Evolutionary conservation across 2,888 invertebrate species (phyloP).

Genomic region (Drosophila mimica): DNA sequence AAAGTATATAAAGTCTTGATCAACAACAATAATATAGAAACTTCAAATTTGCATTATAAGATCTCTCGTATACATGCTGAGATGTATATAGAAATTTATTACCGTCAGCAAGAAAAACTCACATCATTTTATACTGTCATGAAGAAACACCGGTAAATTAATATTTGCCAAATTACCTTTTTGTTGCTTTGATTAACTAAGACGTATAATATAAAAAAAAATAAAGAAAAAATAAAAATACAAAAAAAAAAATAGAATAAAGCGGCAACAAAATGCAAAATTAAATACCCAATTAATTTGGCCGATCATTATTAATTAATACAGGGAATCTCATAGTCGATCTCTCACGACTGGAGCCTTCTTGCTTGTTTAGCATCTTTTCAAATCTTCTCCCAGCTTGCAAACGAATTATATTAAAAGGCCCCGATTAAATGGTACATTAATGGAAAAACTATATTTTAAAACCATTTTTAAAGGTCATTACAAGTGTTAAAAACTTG

Average conservation of each 20-base stretch:
- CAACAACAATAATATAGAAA: background rate
- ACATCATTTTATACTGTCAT: background rate
- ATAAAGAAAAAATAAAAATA: no score
- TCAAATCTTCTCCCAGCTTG: conserved; percentile 21
- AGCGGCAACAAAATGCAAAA: no score
- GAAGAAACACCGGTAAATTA: background rate
- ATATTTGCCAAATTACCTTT: background rate
- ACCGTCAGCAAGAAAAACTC: background rate
- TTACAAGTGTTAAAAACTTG: background rate
- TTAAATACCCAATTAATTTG: no score
- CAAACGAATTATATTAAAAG: background rate
- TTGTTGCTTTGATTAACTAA: background rate
- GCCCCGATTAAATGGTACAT: background rate
- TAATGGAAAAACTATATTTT: background rate
- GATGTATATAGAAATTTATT: background rate
- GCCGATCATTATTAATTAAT: no score
- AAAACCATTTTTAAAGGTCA: background rate
- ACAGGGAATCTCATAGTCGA: background rate
- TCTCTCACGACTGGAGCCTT: background rate
- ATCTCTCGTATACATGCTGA: background rate
- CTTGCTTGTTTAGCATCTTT: conserved; percentile 11
- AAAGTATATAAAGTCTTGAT: background rate
- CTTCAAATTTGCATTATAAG: background rate
- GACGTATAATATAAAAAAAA: no score
- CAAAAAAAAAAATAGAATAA: no score